A percentile compares a stretch with the other conserved stretches of the same genome.
Evolutionary conservation across 2,888 invertebrate species (phyloP).

Genomic region (Byasa hedistus): DNA sequence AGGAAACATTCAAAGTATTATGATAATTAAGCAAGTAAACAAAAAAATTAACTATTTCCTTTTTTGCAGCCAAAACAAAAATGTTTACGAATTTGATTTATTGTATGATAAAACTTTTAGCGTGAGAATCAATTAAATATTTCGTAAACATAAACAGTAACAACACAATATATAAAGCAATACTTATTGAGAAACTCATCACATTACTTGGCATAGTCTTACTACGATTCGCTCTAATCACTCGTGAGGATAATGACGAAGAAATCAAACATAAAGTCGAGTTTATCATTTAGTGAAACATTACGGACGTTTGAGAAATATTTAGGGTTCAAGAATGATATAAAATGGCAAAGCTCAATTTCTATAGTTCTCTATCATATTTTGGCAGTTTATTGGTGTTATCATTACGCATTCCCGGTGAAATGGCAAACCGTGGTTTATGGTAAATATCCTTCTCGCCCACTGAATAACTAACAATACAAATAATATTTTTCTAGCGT

Average conservation of each 20-base stretch:
- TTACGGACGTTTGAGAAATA: constrained; percentile 59
- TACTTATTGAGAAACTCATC: constrained; percentile 15
- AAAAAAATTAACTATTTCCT: neutral
- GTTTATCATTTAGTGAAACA: constrained; percentile 50
- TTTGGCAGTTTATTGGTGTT: constrained; percentile 65
- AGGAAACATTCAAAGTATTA: neutral
- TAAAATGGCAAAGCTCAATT: constrained; percentile 67
- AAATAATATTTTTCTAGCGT: neutral
- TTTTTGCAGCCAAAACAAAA: neutral
- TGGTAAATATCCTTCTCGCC: constrained; percentile 48
- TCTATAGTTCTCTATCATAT: constrained; percentile 62
- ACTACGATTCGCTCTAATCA: constrained; percentile 3
- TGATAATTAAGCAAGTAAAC: neutral
- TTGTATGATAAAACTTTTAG: neutral
- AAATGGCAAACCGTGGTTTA: constrained; percentile 70
- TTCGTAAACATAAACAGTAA: constrained; percentile 19
- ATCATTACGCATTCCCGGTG: constrained; percentile 61
- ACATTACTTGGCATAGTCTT: neutral
- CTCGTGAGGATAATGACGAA: constrained; percentile 37
- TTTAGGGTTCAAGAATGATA: constrained; percentile 67
- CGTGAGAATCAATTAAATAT: neutral
- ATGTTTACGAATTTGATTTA: neutral
- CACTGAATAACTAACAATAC: neutral
- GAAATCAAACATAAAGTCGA: constrained; percentile 40
- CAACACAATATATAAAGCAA: constrained; percentile 7